Conservation (phyloP, 2,797 vertebrate species). For the Gymnocypris eckloni region DNA sequence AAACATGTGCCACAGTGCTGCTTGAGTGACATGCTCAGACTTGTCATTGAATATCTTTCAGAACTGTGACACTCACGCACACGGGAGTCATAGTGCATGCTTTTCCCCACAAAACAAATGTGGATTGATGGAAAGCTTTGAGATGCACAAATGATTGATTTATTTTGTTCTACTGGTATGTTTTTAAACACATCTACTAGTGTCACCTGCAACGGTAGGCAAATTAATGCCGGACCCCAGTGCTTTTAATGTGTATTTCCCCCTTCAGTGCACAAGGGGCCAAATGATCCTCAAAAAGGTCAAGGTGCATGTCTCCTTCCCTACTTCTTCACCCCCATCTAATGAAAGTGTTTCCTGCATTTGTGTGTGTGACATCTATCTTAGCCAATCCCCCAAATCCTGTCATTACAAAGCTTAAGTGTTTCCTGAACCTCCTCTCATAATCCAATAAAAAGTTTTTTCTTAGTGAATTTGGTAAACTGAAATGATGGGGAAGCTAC, state of each 20-base stretch:
- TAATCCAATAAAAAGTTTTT: conserved; percentile 60
- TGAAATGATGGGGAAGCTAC: neutral
- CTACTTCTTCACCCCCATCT: conserved; percentile 24
- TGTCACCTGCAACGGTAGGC: neutral
- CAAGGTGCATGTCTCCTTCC: conserved; percentile 27
- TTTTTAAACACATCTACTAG: conserved; percentile 4
- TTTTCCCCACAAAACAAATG: conserved; percentile 52
- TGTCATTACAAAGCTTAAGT: conserved; percentile 22
- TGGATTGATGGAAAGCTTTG: conserved; percentile 45
- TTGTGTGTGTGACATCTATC: conserved; percentile 36
- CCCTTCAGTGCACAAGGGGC: conserved; percentile 1
- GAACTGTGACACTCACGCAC: conserved; percentile 37
- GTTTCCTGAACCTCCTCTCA: conserved; percentile 42
- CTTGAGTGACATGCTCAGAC: conserved; percentile 64
- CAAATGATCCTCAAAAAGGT: conserved; percentile 37
- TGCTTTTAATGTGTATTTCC: neutral
- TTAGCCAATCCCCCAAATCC: conserved; percentile 35
- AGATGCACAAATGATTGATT: conserved; percentile 22
- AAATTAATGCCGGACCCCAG: neutral
- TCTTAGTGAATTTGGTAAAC: neutral
- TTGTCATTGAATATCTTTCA: conserved; percentile 54
- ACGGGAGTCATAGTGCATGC: conserved; percentile 69
- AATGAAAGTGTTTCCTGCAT: conserved; percentile 25
- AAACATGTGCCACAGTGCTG: conserved; percentile 57
- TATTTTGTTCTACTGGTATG: neutral